Base-by-base conservation (phyloP, 2,888 invertebrate species). In the Sinohyriopsis cumingii region DNA sequence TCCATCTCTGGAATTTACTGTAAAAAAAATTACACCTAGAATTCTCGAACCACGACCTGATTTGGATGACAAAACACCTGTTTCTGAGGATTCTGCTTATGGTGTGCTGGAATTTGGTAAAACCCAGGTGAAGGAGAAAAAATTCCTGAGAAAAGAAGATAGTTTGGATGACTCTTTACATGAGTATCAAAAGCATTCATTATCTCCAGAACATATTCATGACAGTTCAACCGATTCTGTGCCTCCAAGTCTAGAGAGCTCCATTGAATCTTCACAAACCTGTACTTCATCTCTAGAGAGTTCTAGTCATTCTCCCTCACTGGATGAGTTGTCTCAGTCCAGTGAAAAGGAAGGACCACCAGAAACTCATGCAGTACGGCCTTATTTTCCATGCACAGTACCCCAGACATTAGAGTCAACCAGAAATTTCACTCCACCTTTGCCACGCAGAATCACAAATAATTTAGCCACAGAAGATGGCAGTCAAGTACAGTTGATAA, bases 1-100 rank as follows among this genome's bases (percentile, higher is more conserved):
- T 0, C 74, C 76, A 9, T 75, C 80, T 7, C 67, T 83, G 54
- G 82, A 84, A 54, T 80, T 80, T 67, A 75, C 72, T 24, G 77
- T 79, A n/a, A 74, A 68, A 25, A 80, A 75, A 56, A 79, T 81
- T 5, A 77, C 71, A 6, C 75, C 77, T 7, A 67, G 72, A 55
- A 67, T 76, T 6, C 64, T 72, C 5, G 78, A 82, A 62, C 71
- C 74, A 19, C 65, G 67, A 56, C 69, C 71, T 55, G 24, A 56
- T 22, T 33, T 60, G 12, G 68, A 67, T 45, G 61, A 67, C 55
- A 59, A 56, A 7, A 56, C 53, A 15, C 55, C 24, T n/a, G 24
- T 22, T 55, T 62, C 61, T n/a, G 59, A 54, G 53, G 60, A 65
- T 15, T 18, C 54, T 18, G 59, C 22, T 22, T 25, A 59, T 25